A percentile compares a stretch with the other conserved stretches of the same genome.
These are phyloP conservation scores for Florisuga fusca DNA, from an alignment of 2,797 vertebrate species.

Conservation along the genomic window DNA sequence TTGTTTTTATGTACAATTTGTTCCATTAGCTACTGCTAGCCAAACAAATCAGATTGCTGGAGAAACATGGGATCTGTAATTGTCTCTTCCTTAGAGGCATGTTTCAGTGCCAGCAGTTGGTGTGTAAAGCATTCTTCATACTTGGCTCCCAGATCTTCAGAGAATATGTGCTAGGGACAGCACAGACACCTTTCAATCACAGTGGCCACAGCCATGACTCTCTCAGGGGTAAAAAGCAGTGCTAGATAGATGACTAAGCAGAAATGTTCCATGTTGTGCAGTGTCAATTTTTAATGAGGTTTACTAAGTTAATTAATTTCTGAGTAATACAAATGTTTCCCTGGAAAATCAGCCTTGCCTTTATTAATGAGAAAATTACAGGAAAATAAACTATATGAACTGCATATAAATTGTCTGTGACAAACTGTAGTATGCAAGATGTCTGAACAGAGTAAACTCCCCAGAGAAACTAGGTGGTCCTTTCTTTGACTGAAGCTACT, in stretches of 20 bases:
- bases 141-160: not conserved
- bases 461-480: constrained; percentile 43
- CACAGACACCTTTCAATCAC: not conserved
- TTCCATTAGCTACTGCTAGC: not conserved
- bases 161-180: not conserved
- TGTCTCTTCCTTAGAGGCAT: not conserved
- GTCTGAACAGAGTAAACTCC: not conserved
- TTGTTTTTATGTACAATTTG: not conserved
- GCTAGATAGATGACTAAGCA: not conserved
- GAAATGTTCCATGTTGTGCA: not conserved
- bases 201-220: not conserved
- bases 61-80: not conserved
- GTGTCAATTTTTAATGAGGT: not conserved
- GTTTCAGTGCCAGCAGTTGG: not conserved
- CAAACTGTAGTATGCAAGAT: not conserved
- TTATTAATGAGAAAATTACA: not conserved
- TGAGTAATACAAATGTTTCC: not conserved
- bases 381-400: not conserved
- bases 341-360: not conserved
- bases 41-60: not conserved
- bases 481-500: constrained; percentile 16
- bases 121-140: not conserved
- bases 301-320: not conserved
- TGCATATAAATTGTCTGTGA: not conserved
- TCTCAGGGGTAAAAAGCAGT: not conserved